Percentiles rank a stretch among this genome's conserved stretches.
These are phyloP conservation scores for Genyomyrus donnyi DNA, from an alignment of 2,113 vertebrate species.

Conservation along the genomic window DNA sequence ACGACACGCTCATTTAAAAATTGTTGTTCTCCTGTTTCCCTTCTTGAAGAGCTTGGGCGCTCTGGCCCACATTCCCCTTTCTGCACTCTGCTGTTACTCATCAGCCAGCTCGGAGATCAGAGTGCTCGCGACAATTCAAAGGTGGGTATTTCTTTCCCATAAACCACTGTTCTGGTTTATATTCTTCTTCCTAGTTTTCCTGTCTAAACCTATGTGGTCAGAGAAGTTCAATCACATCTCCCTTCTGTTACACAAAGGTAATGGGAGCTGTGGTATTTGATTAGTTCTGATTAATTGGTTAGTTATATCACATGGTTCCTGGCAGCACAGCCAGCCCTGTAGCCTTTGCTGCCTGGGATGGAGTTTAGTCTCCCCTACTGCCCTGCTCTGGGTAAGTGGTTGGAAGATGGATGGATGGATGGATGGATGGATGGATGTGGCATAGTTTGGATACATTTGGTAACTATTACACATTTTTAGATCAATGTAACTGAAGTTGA, in stretches of 20 bases:
- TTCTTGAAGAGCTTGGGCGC: slow-evolving; percentile 82
- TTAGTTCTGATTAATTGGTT: background rate
- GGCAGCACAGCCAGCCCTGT: background rate
- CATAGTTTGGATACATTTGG: background rate
- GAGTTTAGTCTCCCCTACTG: background rate
- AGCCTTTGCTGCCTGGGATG: background rate
- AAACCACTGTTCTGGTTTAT: slow-evolving; percentile 70
- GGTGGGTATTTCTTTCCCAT: slow-evolving; percentile 74
- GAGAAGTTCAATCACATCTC: background rate
- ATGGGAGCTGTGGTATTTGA: background rate
- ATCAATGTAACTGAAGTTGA: background rate
- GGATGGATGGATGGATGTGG: background rate
- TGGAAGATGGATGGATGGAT: background rate
- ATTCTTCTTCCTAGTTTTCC: slow-evolving; percentile 21
- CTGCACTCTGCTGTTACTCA: slow-evolving; percentile 97
- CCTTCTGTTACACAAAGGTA: background rate
- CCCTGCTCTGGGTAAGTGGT: background rate
- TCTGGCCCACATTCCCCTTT: slow-evolving; percentile 97
- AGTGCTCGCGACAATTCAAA: slow-evolving; percentile 77
- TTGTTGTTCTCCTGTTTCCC: slow-evolving; percentile 72
- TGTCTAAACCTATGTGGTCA: background rate
- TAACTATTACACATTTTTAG: background rate
- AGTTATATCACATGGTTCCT: background rate
- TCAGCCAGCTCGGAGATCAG: slow-evolving; percentile 87
- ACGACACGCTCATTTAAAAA: slow-evolving; percentile 94